Percentiles rank a stretch among this genome's conserved stretches.
Evolutionary conservation across 2,888 invertebrate species (phyloP).

Genomic region (Deilephila elpenor): DNA sequence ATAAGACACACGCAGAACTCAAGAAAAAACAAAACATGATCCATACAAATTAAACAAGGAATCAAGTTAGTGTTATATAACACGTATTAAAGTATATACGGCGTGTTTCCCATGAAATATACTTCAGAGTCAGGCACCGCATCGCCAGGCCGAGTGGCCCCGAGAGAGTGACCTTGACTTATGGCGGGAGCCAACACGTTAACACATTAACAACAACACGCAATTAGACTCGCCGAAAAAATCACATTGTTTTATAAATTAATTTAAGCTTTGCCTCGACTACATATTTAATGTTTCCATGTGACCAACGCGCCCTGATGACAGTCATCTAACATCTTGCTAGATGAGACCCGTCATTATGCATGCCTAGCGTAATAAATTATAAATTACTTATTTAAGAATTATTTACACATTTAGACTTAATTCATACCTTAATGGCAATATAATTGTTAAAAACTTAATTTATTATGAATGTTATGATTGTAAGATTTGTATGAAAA

Average conservation of each 20-base stretch:
- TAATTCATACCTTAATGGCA: no score
- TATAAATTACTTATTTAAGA: no score
- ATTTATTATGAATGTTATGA: no score
- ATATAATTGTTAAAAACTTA: no score
- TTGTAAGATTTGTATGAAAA: no score
- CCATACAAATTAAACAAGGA: no score
- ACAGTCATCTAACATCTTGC: not conserved
- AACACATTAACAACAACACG: constrained; percentile 9
- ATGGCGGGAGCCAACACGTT: not conserved
- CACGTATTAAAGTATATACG: not conserved
- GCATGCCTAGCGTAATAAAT: no score
- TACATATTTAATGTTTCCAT: not conserved
- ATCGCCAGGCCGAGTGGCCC: not conserved
- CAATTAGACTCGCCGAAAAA: constrained; percentile 6
- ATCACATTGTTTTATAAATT: not conserved
- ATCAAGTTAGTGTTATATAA: not conserved
- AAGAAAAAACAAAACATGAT: no score
- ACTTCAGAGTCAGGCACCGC: not conserved
- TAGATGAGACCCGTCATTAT: no score
- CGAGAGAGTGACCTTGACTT: constrained; percentile 18
- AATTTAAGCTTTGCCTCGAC: not conserved
- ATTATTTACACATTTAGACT: no score
- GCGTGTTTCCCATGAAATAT: constrained; percentile 11
- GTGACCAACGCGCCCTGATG: not conserved
- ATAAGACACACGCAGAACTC: no score